Base-by-base conservation (phyloP, 1,140 invertebrate genomes). In the Drosophila mauritiana region DNA sequence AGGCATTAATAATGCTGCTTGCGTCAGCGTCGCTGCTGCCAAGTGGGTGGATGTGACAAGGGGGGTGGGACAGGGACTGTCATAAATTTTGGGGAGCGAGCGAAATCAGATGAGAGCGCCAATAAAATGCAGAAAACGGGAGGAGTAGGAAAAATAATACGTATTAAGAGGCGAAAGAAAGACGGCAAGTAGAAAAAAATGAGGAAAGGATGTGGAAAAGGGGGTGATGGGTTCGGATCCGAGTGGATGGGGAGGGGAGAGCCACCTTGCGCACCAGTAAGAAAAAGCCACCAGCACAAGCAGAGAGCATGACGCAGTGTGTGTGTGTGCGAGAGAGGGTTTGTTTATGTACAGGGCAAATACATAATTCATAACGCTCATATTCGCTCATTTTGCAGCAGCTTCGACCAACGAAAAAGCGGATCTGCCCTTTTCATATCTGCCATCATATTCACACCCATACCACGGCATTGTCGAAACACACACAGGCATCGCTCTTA, bases 291-390 rank as follows among this genome's bases (percentile, higher is more conserved):
- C 65, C 34, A 56, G 40, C 43, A 59, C 54, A 37, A 67, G 55
- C 49, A 53, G 40, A 34, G 36, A 36, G 36, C 55, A 45, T 27
- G 36, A 39, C 7, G 20, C 2, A 15, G 36, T 34, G 31, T 48
- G 42, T 20, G 42, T 45, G 48, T 56, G 54, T 61, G 55, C 70
- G 73, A 51, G 49, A 63, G 52, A 69, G 75, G 64, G 78, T 74
- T 73, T 88, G 74, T 86, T 89, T 89, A 84, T 90, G 70, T 86
- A 90, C 79, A 56, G 59, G 37, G 51, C 70, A 69, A 77, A 80
- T 91, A 91, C 88, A 91, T 91, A 91, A 91, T 91, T 91, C 88
- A 91, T 91, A 91, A 91, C 78, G 74, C 83, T 91, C 83, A 91
- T 91, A 91, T 88, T 91, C 80, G 78, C 77, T 75, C 84, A 88